A percentile compares a stretch with the other conserved stretches of the same genome.
Conservation (phyloP, 2,797 vertebrate species). For the Crenichthys baileyi region DNA sequence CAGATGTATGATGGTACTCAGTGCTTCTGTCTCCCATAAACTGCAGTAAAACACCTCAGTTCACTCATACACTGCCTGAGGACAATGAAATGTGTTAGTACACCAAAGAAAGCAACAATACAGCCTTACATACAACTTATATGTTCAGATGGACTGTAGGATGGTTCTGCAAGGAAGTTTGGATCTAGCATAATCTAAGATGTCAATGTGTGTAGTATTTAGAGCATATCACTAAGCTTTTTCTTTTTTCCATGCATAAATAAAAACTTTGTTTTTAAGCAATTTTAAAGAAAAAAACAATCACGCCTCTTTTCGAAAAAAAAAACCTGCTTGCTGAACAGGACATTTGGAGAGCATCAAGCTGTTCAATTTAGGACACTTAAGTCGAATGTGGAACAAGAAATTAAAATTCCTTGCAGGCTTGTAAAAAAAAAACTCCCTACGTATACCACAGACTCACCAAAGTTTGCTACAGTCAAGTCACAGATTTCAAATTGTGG, state of each 20-base stretch:
- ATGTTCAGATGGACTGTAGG: neutral
- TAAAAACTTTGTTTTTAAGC: neutral
- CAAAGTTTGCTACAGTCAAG: neutral
- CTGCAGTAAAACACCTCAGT: constrained; percentile 44
- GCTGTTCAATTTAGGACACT: too few species aligned
- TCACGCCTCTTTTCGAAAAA: neutral
- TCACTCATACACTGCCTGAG: constrained; percentile 26
- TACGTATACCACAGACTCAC: neutral
- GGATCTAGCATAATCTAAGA: neutral
- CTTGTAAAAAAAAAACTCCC: neutral
- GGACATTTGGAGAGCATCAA: neutral
- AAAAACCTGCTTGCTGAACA: neutral
- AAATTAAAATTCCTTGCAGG: neutral
- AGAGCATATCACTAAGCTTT: neutral
- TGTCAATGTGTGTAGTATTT: neutral
- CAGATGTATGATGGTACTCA: constrained; percentile 52
- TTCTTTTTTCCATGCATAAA: neutral
- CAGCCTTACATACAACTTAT: constrained; percentile 9
- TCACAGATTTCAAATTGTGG: neutral
- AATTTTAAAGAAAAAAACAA: neutral
- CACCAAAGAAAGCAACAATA: constrained; percentile 13
- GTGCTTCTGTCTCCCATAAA: constrained; percentile 43
- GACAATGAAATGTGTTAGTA: constrained; percentile 22
- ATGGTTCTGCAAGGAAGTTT: neutral
- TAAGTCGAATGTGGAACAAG: neutral